Conservation (phyloP, 2,797 vertebrate species). For the Amblyraja radiata region DNA sequence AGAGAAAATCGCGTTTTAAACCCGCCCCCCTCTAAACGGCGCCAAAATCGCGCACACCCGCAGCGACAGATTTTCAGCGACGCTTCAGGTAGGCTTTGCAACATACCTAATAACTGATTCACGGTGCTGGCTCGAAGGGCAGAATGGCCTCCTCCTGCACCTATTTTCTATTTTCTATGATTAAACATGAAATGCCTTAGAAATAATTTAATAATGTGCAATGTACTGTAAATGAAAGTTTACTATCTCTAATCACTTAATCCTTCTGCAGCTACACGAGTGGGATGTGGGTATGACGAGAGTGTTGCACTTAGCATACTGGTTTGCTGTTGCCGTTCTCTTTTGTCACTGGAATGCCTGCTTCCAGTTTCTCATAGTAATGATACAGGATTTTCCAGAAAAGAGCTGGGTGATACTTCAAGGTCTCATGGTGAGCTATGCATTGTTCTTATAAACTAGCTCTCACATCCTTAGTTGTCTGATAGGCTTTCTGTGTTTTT, state of each 20-base stretch:
- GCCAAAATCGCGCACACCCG: no score
- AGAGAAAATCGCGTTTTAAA: no score
- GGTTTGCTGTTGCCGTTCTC: conserved; percentile 37
- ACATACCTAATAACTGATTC: no score
- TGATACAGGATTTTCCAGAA: conserved; percentile 38
- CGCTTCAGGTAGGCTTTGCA: no score
- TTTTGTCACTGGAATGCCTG: conserved; percentile 41
- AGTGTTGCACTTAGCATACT: background rate
- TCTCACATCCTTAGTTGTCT: background rate
- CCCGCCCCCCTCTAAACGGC: no score
- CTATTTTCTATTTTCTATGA: no score
- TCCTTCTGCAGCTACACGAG: background rate
- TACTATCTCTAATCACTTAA: background rate
- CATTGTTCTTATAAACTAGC: background rate
- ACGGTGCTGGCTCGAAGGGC: no score
- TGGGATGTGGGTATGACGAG: background rate
- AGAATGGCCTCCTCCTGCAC: no score
- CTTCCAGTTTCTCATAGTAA: conserved; percentile 39
- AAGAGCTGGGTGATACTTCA: conserved; percentile 36
- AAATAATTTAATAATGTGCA: background rate
- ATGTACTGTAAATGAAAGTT: background rate
- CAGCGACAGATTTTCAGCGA: no score
- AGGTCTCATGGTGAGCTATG: conserved; percentile 38
- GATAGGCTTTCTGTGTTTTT: background rate
- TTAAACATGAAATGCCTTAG: background rate